A percentile compares a stretch with the other conserved stretches of the same genome.
phyloP scores from a whole-genome alignment of 1,140 invertebrate genomes.

The Pseudomyrmex flavicornis region DNA sequence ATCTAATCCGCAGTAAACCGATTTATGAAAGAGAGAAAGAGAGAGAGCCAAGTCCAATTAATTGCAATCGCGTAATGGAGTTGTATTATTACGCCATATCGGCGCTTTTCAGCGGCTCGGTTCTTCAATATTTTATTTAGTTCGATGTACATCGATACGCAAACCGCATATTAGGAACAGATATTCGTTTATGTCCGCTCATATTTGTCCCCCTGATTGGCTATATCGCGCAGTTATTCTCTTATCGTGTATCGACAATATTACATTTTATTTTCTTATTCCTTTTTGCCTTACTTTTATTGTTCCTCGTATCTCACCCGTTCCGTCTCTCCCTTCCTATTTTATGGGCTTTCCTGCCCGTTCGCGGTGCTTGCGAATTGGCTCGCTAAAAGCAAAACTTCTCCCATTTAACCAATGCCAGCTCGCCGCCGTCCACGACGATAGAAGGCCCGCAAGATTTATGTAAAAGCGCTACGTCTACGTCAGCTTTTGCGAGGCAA shows the following conservation, averaged over 20 bases:
- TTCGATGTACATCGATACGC: neutral
- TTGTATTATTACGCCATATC: neutral
- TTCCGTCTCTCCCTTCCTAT: neutral
- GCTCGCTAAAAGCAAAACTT: slow-evolving; percentile 69
- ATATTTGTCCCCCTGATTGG: slow-evolving; percentile 38
- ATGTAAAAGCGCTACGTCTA: slow-evolving; percentile 64
- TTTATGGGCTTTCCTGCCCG: neutral
- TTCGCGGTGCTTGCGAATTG: slow-evolving; percentile 37
- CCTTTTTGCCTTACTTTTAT: slow-evolving; percentile 41
- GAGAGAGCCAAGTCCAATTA: neutral
- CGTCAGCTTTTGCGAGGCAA: slow-evolving; percentile 66
- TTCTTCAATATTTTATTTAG: slow-evolving; percentile 46
- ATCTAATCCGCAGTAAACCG: slow-evolving; percentile 10
- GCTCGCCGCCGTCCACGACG: slow-evolving; percentile 47
- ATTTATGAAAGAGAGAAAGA: neutral
- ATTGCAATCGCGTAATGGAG: slow-evolving; percentile 10
- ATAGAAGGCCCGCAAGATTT: slow-evolving; percentile 68
- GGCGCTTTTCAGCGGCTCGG: neutral
- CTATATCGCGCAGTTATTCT: slow-evolving; percentile 33
- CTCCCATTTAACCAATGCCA: slow-evolving; percentile 67
- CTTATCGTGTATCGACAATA: slow-evolving; percentile 37
- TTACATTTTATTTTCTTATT: slow-evolving; percentile 51
- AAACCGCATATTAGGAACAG: slow-evolving; percentile 34
- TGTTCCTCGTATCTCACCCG: slow-evolving; percentile 12
- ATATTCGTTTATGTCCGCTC: slow-evolving; percentile 29